Percentiles rank a stretch among this genome's conserved stretches.
Evolutionary conservation across 2,113 vertebrate genomes (phyloP).

Genomic region (Pelobates fuscus): DNA sequence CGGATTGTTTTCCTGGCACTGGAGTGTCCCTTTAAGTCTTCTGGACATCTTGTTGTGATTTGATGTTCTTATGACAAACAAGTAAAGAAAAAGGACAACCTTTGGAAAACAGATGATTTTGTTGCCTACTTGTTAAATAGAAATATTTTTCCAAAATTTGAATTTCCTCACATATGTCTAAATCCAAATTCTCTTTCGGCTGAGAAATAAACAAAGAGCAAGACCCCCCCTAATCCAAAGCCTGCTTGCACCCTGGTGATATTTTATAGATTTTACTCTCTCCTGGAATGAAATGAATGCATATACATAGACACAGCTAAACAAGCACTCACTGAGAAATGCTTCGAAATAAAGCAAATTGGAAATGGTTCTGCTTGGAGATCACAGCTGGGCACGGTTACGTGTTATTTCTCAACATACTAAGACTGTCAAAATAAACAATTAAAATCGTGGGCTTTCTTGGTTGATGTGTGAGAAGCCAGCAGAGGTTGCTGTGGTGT

Average conservation of each 20-base stretch:
- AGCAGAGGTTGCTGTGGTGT: constrained; percentile 35
- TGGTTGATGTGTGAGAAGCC: constrained; percentile 12
- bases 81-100: too few species aligned
- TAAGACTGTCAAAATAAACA: constrained; percentile 51
- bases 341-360: constrained; percentile 44
- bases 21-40: too few species aligned
- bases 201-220: too few species aligned
- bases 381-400: constrained; percentile 39
- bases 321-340: constrained; percentile 1
- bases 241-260: background rate
- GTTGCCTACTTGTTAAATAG: too few species aligned
- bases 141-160: too few species aligned
- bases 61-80: too few species aligned
- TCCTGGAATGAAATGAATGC: constrained; percentile 4
- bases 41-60: too few species aligned
- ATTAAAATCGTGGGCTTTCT: constrained; percentile 41
- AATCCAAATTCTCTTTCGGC: too few species aligned
- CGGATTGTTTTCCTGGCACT: too few species aligned
- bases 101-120: too few species aligned
- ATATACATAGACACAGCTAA: constrained; percentile 32
- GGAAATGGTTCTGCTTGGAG: constrained; percentile 26
- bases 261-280: background rate
- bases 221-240: background rate
- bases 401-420: constrained; percentile 44
- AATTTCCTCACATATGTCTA: too few species aligned